phyloP scores from a whole-genome alignment of 2,113 vertebrate genomes.

The Muscicapa adusta region DNA sequence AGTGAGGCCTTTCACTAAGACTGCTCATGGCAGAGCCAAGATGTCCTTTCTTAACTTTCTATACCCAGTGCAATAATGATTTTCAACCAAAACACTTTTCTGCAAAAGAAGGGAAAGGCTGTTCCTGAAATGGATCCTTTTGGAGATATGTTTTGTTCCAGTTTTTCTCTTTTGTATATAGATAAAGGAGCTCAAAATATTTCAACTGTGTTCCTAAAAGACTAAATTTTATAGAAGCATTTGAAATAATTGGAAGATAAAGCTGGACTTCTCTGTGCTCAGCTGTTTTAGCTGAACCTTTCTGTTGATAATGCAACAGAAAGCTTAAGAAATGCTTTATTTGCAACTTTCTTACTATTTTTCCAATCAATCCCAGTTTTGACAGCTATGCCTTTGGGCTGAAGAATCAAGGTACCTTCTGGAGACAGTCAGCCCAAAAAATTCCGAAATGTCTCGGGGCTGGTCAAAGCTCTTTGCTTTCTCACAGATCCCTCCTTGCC shows the following conservation, averaged over 20 bases:
- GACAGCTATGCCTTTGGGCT: not conserved
- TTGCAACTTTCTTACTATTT: not conserved
- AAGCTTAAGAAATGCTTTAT: too few species aligned
- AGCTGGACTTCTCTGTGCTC: not conserved
- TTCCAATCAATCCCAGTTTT: not conserved
- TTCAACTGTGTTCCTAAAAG: not conserved
- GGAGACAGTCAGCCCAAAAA: not conserved
- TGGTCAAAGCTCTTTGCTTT: not conserved
- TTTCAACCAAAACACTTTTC: not conserved
- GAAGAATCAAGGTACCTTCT: not conserved
- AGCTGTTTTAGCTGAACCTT: not conserved
- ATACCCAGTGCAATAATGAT: not conserved
- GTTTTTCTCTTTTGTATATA: not conserved
- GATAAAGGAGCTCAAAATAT: not conserved
- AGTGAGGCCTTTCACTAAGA: not conserved
- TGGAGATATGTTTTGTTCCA: not conserved
- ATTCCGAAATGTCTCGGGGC: not conserved
- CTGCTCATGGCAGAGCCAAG: not conserved
- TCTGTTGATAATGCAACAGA: too few species aligned
- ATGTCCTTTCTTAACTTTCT: not conserved
- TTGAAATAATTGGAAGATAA: not conserved
- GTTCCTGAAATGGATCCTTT: not conserved
- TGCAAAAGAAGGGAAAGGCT: not conserved
- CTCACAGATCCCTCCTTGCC: not conserved
- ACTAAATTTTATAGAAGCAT: not conserved